Evolutionary conservation across 1,140 invertebrate genomes (phyloP).

Genomic region (Drosophila rufa): DNA sequence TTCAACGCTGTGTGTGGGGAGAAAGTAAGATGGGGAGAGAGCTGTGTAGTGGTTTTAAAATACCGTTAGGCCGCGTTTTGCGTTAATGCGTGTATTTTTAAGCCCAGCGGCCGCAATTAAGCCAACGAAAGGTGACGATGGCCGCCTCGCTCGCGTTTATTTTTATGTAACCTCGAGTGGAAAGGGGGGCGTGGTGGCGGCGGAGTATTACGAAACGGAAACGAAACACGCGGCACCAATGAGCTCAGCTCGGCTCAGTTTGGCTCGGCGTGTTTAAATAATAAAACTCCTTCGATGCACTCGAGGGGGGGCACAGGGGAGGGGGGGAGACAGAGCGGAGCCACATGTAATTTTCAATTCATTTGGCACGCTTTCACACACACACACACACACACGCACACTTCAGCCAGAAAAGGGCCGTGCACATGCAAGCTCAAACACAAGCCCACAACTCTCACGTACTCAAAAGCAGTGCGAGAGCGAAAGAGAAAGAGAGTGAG

Average conservation of each 20-base stretch:
- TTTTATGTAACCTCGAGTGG: slow-evolving; percentile 72
- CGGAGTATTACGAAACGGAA: slow-evolving; percentile 80
- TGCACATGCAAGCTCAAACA: slow-evolving; percentile 54
- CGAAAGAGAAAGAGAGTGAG: slow-evolving; percentile 9
- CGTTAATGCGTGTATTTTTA: slow-evolving; percentile 57
- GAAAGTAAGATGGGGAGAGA: slow-evolving; percentile 2
- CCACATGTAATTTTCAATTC: slow-evolving; percentile 81
- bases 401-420: slow-evolving; percentile 19
- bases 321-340: slow-evolving; percentile 54
- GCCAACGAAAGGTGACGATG: slow-evolving; percentile 46
- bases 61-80: slow-evolving; percentile 62
- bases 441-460: slow-evolving; percentile 19
- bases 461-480: slow-evolving; percentile 6
- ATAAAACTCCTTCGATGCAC: slow-evolving; percentile 70
- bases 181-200: slow-evolving; percentile 24
- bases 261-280: slow-evolving; percentile 59
- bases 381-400: slow-evolving; percentile 23
- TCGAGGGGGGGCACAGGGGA: slow-evolving; percentile 8
- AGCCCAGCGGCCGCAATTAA: slow-evolving; percentile 36
- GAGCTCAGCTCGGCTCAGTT: slow-evolving; percentile 58
- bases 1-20: slow-evolving; percentile 39
- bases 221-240: slow-evolving; percentile 73
- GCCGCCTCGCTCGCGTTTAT: slow-evolving; percentile 29
- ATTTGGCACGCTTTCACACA: slow-evolving; percentile 74
- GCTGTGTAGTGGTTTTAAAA: slow-evolving; percentile 42